A percentile compares a stretch with the other conserved stretches of the same genome.
These are phyloP conservation scores for Hippocampus barbouri DNA, from an alignment of 2,113 vertebrate species.

Conservation along the genomic window DNA sequence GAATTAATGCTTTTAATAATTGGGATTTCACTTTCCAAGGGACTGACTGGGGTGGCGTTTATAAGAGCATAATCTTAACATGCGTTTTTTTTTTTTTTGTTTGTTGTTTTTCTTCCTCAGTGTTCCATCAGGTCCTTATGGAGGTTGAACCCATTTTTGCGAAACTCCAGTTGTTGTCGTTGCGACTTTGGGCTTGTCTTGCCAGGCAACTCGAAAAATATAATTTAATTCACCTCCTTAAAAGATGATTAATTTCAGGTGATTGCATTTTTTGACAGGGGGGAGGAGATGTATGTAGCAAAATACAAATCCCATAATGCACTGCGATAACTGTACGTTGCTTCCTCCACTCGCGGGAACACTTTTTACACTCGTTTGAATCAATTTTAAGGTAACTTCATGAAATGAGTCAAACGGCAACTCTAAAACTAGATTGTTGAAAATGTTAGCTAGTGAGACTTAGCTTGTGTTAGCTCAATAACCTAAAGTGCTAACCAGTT, in stretches of 20 bases:
- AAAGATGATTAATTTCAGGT: background rate
- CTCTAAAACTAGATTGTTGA: background rate
- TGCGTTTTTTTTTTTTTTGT: background rate
- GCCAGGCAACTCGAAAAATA: background rate
- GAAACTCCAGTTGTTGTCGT: background rate
- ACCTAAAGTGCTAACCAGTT: no score
- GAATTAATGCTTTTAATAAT: slow-evolving; percentile 99
- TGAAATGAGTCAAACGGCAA: background rate
- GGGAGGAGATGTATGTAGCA: background rate
- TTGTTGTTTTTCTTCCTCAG: background rate
- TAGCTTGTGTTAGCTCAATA: background rate
- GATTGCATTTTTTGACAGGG: no score
- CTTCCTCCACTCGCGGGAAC: no score
- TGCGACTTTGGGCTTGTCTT: background rate
- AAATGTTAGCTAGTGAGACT: background rate
- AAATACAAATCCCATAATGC: background rate
- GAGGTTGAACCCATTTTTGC: background rate
- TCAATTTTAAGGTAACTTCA: background rate
- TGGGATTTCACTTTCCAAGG: slow-evolving; percentile 91
- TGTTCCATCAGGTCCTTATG: background rate
- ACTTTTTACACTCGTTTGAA: background rate
- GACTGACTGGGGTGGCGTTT: slow-evolving; percentile 82
- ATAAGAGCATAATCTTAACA: slow-evolving; percentile 71
- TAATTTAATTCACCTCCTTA: background rate
- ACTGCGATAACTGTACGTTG: no score